Evolutionary conservation across 2,888 invertebrate genomes (phyloP), one percentile per base, ranked within the genome.

Genomic region (Psylliodes chrysocephalus): DNA sequence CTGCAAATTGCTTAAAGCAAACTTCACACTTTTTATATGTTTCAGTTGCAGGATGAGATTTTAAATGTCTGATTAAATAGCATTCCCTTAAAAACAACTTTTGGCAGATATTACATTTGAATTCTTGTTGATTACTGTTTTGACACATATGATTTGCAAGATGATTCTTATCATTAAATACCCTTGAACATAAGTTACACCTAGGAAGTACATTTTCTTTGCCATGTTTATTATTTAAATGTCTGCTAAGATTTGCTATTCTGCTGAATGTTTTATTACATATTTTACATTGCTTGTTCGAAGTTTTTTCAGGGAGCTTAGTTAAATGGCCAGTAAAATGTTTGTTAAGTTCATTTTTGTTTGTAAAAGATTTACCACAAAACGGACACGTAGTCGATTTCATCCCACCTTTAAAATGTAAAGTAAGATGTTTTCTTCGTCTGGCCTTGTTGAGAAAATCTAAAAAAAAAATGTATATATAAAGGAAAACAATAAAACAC

Each of bases 311-410:
- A 14, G 8, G 17, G 17, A 7, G 25, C 14, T 28, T 55, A 2
- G 35, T 47, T 42, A 42, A 19, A 25, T 54, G 54, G 1, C 12
- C 10, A 8, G 54, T 42, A 28, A 19, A 54, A 40, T 57, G 55
- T 2, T 44, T 0, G 2, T 8, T 2, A 30, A 55, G 44, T 28
- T 42, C 30, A 4, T 44, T 19, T 33, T 33, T 46, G 7, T 28
- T 15, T 6, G 18, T 17, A 14, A 55, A 55, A 5, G 18, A 4
- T 46, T 55, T 55, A 14, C 30, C 55, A 46, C 55, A 55, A 30
- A 55, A 55, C 12, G 44, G 55, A 46, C 55, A 55, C 7, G 14
- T 49, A 1, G 28, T 28, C 22, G 28, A 28, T 19, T 49, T 28
- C 1, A 28, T 6, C 15, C 14, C 28, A 7, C 12, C 14, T 28